Evolutionary conservation across 2,888 invertebrate genomes (phyloP).

Genomic region (Aphodius sticticus): DNA sequence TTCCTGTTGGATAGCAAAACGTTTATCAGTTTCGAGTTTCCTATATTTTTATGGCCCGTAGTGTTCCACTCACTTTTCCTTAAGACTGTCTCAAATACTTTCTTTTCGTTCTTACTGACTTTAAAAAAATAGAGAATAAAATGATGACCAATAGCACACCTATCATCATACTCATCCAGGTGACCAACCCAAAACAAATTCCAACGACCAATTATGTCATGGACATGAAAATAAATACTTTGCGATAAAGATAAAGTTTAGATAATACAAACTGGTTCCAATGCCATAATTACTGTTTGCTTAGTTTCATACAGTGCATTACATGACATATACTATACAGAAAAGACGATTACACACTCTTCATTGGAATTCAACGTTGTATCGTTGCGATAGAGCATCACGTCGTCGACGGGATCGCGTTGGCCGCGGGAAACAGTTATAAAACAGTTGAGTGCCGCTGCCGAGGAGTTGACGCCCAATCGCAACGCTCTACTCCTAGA

Average conservation of each 20-base stretch:
- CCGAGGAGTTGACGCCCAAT: slow-evolving; percentile 4
- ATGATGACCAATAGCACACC: not conserved
- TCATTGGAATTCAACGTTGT: not conserved
- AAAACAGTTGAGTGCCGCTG: not conserved
- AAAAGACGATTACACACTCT: not conserved
- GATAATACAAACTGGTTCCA: not conserved
- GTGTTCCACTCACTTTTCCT: not conserved
- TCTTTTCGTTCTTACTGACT: not conserved
- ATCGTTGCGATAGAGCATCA: not conserved
- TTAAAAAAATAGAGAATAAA: too few relatives aligned
- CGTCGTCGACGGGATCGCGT: not conserved
- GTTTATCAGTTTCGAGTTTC: not conserved
- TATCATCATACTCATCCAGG: not conserved
- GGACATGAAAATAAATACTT: not conserved
- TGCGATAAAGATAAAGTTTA: not conserved
- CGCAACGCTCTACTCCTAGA: not conserved
- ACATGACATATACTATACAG: too few relatives aligned
- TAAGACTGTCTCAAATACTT: not conserved
- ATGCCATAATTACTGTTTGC: not conserved
- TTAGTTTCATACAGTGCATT: not conserved
- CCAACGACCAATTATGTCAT: not conserved
- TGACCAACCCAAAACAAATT: not conserved
- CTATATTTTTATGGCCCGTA: not conserved
- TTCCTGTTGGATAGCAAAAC: not conserved
- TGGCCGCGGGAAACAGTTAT: slow-evolving; percentile 4